Conservation (phyloP, 2,888 invertebrate genomes). For the Eugnorisma glareosa region DNA sequence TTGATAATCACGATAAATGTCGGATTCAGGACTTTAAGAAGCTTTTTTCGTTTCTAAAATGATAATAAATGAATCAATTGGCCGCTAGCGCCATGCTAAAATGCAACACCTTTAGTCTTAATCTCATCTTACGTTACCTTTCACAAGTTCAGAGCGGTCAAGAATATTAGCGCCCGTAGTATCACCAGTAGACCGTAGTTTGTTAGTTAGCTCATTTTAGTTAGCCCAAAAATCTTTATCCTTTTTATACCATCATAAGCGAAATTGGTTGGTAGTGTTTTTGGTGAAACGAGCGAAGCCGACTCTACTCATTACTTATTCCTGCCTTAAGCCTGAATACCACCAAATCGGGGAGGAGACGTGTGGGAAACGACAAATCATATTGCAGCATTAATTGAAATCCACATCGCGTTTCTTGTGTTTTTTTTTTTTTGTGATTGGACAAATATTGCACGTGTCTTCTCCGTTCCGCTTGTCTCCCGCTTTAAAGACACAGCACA, state of each 20-base stretch:
- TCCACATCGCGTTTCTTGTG: background rate
- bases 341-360: background rate
- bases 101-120: too few species aligned
- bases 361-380: background rate
- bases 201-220: background rate
- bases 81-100: too few species aligned
- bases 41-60: background rate
- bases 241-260: background rate
- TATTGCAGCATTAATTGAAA: background rate
- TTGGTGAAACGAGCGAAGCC: background rate
- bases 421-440: background rate
- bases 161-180: constrained; percentile 2
- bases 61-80: too few species aligned
- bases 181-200: constrained; percentile 16
- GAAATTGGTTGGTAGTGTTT: background rate
- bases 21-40: background rate
- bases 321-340: background rate
- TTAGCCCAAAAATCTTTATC: background rate
- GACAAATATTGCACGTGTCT: background rate
- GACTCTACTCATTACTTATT: background rate
- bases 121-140: background rate
- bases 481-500: too few species aligned
- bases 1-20: background rate
- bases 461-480: background rate
- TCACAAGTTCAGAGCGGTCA: constrained; percentile 26